Conservation (phyloP, 2,888 invertebrate genomes). For the Dione vanillae region DNA sequence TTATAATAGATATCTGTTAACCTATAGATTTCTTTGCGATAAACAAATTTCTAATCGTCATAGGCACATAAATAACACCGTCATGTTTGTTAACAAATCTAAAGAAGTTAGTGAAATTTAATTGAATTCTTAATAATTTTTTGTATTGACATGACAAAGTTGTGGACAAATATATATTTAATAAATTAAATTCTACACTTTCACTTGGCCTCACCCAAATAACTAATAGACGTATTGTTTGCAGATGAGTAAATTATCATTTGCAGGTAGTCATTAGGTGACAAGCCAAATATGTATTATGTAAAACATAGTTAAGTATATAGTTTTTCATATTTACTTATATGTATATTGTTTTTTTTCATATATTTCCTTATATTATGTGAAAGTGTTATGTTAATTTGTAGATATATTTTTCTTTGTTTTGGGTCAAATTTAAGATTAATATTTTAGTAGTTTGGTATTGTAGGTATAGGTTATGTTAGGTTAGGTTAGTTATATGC, state of each 20-base stretch:
- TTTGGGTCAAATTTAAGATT: too few species aligned
- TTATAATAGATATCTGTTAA: too few species aligned
- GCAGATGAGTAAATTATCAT: slow-evolving; percentile 41
- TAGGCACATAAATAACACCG: neutral
- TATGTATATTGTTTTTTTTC: neutral
- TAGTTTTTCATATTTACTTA: neutral
- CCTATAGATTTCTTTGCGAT: too few species aligned
- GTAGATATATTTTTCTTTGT: too few species aligned
- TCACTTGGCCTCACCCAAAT: slow-evolving; percentile 50
- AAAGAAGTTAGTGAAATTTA: slow-evolving; percentile 35
- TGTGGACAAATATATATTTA: too few species aligned
- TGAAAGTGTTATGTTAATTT: neutral
- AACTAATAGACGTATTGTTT: slow-evolving; percentile 49
- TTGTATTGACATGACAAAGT: slow-evolving; percentile 33
- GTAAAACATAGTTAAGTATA: neutral
- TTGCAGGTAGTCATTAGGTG: slow-evolving; percentile 17
- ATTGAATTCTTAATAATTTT: neutral
- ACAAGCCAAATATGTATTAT: slow-evolving; percentile 31
- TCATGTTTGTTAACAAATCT: slow-evolving; percentile 20
- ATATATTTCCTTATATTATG: neutral
- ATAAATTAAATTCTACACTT: slow-evolving; percentile 49
- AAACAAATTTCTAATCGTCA: neutral
- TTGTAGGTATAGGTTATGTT: too few species aligned
- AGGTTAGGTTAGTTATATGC: too few species aligned
- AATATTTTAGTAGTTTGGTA: too few species aligned